Conservation (phyloP, 2,797 vertebrate genomes). For the Microchirus variegatus region DNA sequence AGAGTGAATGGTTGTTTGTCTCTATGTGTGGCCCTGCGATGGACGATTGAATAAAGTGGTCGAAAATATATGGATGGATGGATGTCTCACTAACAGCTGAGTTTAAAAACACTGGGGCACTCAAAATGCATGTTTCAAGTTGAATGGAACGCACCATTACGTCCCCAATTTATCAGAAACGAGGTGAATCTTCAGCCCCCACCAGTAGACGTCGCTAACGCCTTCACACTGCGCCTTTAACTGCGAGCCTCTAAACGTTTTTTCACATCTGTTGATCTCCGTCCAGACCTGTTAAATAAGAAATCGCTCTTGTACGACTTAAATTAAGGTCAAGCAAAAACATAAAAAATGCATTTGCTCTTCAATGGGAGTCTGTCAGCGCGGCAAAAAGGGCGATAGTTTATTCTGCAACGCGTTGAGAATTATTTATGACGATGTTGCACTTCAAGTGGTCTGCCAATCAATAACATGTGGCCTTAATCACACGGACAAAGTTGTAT, state of each 20-base stretch:
- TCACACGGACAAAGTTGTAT: conserved; percentile 62
- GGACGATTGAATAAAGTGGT: too few relatives aligned
- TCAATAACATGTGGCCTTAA: conserved; percentile 75
- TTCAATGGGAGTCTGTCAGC: conserved; percentile 46
- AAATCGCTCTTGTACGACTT: conserved; percentile 68
- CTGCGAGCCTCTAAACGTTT: neutral
- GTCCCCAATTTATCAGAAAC: too few relatives aligned
- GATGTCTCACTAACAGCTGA: too few relatives aligned
- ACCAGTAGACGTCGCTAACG: too few relatives aligned
- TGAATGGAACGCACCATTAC: too few relatives aligned
- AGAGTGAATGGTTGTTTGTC: too few relatives aligned
- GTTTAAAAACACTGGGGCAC: too few relatives aligned
- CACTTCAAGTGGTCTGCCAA: conserved; percentile 61
- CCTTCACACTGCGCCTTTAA: too few relatives aligned
- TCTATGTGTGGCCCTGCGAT: too few relatives aligned
- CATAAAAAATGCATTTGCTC: conserved; percentile 73
- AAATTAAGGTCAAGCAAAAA: conserved; percentile 74
- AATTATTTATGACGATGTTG: conserved; percentile 78
- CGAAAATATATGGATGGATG: too few relatives aligned
- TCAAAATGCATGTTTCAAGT: too few relatives aligned
- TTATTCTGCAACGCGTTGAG: conserved; percentile 56
- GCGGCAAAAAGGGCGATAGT: conserved; percentile 50
- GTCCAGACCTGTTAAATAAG: conserved; percentile 68
- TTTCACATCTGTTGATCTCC: conserved; percentile 67
- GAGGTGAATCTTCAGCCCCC: too few relatives aligned